Conservation (phyloP, 1,140 invertebrate genomes). For the Sarcophaga peregrina region DNA sequence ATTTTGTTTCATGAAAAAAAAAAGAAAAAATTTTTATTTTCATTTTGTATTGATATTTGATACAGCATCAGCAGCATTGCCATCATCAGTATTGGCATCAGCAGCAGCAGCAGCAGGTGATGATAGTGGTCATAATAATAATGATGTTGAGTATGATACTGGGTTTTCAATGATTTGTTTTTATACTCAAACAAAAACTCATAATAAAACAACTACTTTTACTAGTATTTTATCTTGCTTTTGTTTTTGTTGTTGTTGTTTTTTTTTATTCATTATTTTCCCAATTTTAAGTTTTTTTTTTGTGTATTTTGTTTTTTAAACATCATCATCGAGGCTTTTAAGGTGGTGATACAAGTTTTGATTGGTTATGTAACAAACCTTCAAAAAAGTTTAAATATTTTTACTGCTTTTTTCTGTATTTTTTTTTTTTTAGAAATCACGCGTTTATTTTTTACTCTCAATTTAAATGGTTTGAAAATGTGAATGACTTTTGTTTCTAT, state of each 20-base stretch:
- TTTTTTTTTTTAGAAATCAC: not conserved
- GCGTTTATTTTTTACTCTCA: too few species aligned
- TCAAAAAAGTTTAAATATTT: constrained; percentile 7
- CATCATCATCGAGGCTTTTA: not conserved
- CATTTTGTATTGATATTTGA: too few species aligned
- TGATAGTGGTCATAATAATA: not conserved
- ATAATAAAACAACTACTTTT: not conserved
- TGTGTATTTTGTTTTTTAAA: too few species aligned
- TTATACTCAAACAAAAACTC: not conserved
- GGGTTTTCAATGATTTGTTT: not conserved
- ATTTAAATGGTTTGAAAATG: too few species aligned
- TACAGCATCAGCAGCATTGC: too few species aligned
- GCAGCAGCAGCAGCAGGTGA: too few species aligned
- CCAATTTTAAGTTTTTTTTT: not conserved
- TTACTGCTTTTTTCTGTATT: not conserved
- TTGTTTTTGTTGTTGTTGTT: not conserved
- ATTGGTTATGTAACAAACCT: constrained; percentile 17
- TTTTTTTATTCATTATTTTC: not conserved
- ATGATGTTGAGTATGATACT: not conserved
- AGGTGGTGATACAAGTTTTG: constrained; percentile 10
- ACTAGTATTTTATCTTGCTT: not conserved
- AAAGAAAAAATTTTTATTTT: too few species aligned
- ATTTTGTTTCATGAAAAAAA: not conserved
- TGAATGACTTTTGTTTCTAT: too few species aligned
- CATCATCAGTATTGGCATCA: too few species aligned